Base-by-base conservation (phyloP, 2,888 invertebrate species). In the Xanthostigma xanthostigma region DNA sequence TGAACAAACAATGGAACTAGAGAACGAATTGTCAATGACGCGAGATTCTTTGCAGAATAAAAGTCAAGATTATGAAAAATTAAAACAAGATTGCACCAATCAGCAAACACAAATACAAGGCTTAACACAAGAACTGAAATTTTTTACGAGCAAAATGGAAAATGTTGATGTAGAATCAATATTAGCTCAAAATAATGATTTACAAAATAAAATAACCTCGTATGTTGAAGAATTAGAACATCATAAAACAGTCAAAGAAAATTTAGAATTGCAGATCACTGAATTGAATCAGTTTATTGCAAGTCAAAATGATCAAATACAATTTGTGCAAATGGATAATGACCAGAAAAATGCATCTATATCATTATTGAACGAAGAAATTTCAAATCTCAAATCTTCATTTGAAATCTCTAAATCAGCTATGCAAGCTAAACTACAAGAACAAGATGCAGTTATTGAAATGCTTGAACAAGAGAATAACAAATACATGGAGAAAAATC, bases 381-480 rank as follows among this genome's bases (percentile, higher is more conserved):
- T 27, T 5, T 3, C 27, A 27, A 3, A 27, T 27, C 27, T 27
- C 27, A 27, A 27, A 27, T 27, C 27, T 27, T 27, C 27, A 27
- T 27, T 27, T 27, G 27, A 27, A 27, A 27, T 27, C 6, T 27
- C 27, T 27, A 27, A 27, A 27, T 68, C 64, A 59, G 73, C 74
- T 4, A 68, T 75, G 46, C 75, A 81, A 52, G 80, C 81, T 2
- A 86, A 85, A 65, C 63, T 87, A 10, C 81, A 82, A 60, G 85
- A 87, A 62, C 71, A 82, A 51, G 81, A 84, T 60, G 71, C 81
- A 44, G 81, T 80, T 52, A 80, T 85, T 48, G 86, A 87, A 63
- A 79, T 75, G 38, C 67, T 85, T 50, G 82, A 86, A 62, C 64
- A 71, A 34, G 84, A 85, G 58, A 71, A 82, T 45, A 66, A 63